Conservation (phyloP, 1,140 invertebrate species). For the Kradibia gibbosae region DNA sequence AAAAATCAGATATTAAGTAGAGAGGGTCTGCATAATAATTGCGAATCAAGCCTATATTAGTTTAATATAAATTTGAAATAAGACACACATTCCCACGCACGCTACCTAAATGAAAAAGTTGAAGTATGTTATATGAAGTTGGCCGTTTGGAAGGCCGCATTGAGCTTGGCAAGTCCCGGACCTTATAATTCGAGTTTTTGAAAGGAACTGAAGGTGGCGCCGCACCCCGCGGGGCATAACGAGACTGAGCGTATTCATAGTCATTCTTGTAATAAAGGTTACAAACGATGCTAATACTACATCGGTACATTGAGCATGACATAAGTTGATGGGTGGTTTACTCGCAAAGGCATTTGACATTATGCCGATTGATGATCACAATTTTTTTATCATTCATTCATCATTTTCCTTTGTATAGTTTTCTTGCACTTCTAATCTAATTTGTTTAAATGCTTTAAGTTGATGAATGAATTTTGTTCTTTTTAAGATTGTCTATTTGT, state of each 20-base stretch:
- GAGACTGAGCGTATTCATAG: slow-evolving; percentile 64
- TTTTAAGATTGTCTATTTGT: no score
- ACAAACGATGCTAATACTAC: slow-evolving; percentile 59
- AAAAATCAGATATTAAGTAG: no score
- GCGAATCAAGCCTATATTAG: no score
- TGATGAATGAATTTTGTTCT: no score
- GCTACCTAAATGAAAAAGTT: no score
- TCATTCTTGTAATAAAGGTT: slow-evolving; percentile 66
- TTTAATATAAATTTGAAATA: no score
- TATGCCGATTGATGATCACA: slow-evolving; percentile 16
- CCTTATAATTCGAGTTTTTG: slow-evolving; percentile 65
- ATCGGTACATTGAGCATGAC: slow-evolving; percentile 51
- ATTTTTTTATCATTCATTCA: slow-evolving; percentile 23
- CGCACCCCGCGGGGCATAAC: slow-evolving; percentile 61
- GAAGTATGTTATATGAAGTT: no score
- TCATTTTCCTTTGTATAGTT: not conserved
- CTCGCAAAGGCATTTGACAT: slow-evolving; percentile 12
- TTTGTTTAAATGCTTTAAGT: no score
- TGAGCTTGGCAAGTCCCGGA: not conserved
- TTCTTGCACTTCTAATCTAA: not conserved
- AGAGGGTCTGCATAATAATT: no score
- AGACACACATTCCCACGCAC: no score
- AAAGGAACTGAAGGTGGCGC: slow-evolving; percentile 50
- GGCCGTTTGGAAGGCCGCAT: not conserved
- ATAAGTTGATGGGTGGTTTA: slow-evolving; percentile 13